A percentile compares a stretch with the other conserved stretches of the same genome.
These are phyloP conservation scores for Chrysomela aeneicollis DNA, from an alignment of 2,888 invertebrate species.

Conservation along the genomic window DNA sequence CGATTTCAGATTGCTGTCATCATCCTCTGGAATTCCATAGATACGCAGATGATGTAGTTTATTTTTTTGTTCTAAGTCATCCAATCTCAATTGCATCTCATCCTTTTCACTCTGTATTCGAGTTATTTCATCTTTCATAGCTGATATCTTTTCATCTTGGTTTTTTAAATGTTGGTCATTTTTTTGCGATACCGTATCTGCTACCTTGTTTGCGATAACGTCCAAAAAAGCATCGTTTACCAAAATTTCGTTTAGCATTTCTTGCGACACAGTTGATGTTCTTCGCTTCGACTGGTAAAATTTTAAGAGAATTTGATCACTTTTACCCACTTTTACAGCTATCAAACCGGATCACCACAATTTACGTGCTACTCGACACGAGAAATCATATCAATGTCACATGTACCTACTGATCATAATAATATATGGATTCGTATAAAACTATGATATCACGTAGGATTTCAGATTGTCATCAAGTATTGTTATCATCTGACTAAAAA, in stretches of 20 bases:
- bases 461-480: too few relatives aligned
- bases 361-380: too few relatives aligned
- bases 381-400: too few relatives aligned
- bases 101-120: background rate
- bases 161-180: background rate
- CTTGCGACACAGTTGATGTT: constrained; percentile 5
- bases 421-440: too few relatives aligned
- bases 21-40: background rate
- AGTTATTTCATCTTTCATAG: background rate
- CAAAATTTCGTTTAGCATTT: background rate
- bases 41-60: constrained; percentile 1
- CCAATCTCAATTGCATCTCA: background rate
- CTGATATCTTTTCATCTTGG: background rate
- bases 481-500: too few relatives aligned
- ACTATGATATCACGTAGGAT: too few relatives aligned
- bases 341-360: too few relatives aligned
- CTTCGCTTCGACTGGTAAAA: too few relatives aligned
- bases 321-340: too few relatives aligned
- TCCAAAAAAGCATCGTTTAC: constrained; percentile 9
- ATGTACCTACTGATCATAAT: too few relatives aligned
- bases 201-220: background rate
- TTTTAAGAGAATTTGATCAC: too few relatives aligned
- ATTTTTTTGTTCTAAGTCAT: background rate
- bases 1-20: background rate
- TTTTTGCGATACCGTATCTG: constrained; percentile 13